These are phyloP conservation scores for Arbacia lixula DNA, from an alignment of 53 echinoderm and acorn worm species.

Conservation along the genomic window DNA sequence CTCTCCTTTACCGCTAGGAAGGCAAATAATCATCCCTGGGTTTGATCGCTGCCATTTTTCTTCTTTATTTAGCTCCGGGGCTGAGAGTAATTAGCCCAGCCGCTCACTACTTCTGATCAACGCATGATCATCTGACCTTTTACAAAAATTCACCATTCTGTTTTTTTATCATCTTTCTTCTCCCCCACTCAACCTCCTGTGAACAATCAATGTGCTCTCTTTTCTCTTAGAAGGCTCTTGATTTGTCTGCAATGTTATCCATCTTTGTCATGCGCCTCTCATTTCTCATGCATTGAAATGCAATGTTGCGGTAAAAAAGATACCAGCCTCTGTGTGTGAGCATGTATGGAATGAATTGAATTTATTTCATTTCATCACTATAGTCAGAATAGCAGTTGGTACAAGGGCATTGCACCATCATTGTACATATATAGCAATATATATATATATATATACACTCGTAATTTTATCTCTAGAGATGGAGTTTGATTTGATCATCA, in stretches of 20 bases:
- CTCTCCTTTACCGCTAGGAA: neutral
- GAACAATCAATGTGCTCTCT: neutral
- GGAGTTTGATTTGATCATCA: too few species aligned
- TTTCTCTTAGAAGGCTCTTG: conserved; percentile 5
- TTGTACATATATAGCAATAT: too few species aligned
- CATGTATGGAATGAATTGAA: too few species aligned
- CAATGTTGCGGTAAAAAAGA: neutral
- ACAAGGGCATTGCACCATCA: too few species aligned
- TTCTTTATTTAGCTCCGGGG: conserved; percentile 38
- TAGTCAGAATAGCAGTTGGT: too few species aligned
- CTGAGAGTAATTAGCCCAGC: conserved; percentile 33
- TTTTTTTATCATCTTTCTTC: conserved; percentile 10
- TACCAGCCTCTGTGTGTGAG: neutral
- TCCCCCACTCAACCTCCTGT: neutral
- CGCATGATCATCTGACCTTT: conserved; percentile 46
- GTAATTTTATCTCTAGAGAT: too few species aligned
- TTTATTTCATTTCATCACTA: too few species aligned
- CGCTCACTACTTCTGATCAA: conserved; percentile 1
- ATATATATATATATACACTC: too few species aligned
- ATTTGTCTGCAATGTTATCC: too few species aligned
- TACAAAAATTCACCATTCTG: conserved; percentile 28
- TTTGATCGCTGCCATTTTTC: conserved; percentile 30
- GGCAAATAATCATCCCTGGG: conserved; percentile 41
- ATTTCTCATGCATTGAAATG: neutral
- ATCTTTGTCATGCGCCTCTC: neutral